phyloP scores from a whole-genome alignment of 1,140 invertebrate species.

The Procambarus clarkii region DNA sequence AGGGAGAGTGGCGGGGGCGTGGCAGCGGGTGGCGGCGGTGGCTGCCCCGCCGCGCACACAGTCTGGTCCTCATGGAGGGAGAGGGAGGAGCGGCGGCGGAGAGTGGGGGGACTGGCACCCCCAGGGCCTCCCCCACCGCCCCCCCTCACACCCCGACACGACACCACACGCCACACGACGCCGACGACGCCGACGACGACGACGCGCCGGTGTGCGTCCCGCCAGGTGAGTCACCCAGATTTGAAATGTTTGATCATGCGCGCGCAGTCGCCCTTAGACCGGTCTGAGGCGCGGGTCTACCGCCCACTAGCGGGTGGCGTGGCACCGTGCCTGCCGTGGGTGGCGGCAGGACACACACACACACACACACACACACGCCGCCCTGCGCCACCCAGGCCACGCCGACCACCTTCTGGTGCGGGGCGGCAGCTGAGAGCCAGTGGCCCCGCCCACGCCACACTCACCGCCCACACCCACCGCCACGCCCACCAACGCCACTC shows the following conservation, averaged over 20 bases:
- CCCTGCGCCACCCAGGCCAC: constrained; percentile 1
- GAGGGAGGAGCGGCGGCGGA: constrained; percentile 53
- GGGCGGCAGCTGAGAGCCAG: neutral
- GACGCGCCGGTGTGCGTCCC: constrained; percentile 44
- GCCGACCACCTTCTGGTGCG: constrained; percentile 15
- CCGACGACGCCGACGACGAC: constrained; percentile 29
- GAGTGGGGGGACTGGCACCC: constrained; percentile 38
- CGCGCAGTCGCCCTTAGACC: constrained; percentile 33
- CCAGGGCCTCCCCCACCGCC: constrained; percentile 23
- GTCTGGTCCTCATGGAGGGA: constrained; percentile 53
- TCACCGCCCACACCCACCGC: constrained; percentile 20
- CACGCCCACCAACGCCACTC: constrained; percentile 32
- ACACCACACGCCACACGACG: constrained; percentile 26
- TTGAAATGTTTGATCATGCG: constrained; percentile 52
- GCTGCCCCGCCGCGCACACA: constrained; percentile 59
- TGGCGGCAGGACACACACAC: no score
- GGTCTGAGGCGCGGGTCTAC: neutral
- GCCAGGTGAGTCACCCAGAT: constrained; percentile 57
- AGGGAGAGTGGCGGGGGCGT: constrained; percentile 58
- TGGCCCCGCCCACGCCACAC: constrained; percentile 9
- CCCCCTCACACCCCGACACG: constrained; percentile 17
- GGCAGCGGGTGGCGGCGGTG: constrained; percentile 46
- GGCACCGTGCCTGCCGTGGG: constrained; percentile 3
- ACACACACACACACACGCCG: no score
- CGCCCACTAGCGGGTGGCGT: neutral